Percentiles rank a stretch among this genome's conserved stretches.
Conservation (phyloP, 1,140 invertebrate species). For the Drosophila pandora region DNA sequence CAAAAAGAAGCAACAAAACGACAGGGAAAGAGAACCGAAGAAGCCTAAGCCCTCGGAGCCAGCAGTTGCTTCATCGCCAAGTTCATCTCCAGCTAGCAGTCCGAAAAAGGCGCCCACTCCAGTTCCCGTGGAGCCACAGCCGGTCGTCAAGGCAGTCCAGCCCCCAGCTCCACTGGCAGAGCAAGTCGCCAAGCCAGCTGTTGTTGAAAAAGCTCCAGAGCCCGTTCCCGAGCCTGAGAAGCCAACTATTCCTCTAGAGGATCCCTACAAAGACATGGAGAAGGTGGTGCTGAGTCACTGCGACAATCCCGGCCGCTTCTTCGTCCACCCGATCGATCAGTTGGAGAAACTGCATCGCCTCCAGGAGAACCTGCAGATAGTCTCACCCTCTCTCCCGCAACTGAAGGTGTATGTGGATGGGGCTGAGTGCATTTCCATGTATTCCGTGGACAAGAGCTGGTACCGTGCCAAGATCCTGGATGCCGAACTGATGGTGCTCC, state of each 20-base stretch:
- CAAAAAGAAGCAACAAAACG: constrained; percentile 52
- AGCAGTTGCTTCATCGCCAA: not conserved
- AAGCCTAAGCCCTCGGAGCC: constrained; percentile 16
- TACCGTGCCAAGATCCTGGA: constrained; percentile 92
- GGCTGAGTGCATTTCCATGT: constrained; percentile 89
- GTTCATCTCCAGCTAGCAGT: constrained; percentile 1
- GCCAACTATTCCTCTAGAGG: constrained; percentile 32
- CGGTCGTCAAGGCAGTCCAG: constrained; percentile 9
- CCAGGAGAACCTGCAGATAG: constrained; percentile 86
- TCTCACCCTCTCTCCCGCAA: constrained; percentile 84
- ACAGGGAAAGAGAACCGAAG: constrained; percentile 28
- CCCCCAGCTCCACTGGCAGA: constrained; percentile 6
- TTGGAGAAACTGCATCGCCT: constrained; percentile 85
- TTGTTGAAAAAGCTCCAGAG: not conserved
- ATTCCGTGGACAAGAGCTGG: constrained; percentile 90
- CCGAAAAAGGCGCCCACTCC: constrained; percentile 12
- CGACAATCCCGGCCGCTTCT: constrained; percentile 88
- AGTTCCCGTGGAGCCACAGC: constrained; percentile 11
- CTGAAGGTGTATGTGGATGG: constrained; percentile 86
- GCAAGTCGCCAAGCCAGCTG: not conserved
- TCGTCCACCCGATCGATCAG: constrained; percentile 86
- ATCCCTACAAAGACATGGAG: constrained; percentile 75
- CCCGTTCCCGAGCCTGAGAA: constrained; percentile 4
- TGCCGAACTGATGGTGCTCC: constrained; percentile 88
- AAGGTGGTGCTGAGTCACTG: constrained; percentile 87